These are phyloP conservation scores for Atta texana DNA, from an alignment of 1,140 invertebrate species.

Conservation along the genomic window DNA sequence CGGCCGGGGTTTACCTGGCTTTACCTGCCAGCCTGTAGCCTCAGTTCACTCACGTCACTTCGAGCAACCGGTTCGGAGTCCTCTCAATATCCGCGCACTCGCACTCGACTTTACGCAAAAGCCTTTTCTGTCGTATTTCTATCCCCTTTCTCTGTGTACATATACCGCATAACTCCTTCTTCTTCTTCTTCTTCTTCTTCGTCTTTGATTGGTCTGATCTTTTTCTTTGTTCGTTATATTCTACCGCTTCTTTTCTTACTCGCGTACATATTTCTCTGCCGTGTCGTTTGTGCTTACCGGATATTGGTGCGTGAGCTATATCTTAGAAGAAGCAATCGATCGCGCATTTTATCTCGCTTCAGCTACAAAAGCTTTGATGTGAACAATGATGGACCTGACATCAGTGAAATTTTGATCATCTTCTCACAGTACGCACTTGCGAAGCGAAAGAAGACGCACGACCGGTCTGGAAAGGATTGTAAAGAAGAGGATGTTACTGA, in stretches of 20 bases:
- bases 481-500: constrained; percentile 63
- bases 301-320: constrained; percentile 46
- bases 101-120: constrained; percentile 70
- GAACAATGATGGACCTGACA: constrained; percentile 45
- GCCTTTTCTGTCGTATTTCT: constrained; percentile 47
- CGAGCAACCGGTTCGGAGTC: constrained; percentile 84
- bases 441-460: constrained; percentile 50
- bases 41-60: constrained; percentile 86
- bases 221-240: constrained; percentile 11
- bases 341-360: constrained; percentile 4
- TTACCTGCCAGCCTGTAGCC: constrained; percentile 84
- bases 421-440: constrained; percentile 28
- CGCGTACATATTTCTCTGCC: constrained; percentile 47
- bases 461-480: constrained; percentile 11
- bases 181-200: constrained; percentile 43
- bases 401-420: constrained; percentile 67
- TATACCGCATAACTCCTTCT: constrained; percentile 43
- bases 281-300: constrained; percentile 44
- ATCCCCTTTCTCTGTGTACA: constrained; percentile 46
- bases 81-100: constrained; percentile 64
- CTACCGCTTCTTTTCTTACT: background rate
- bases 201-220: constrained; percentile 10
- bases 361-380: constrained; percentile 25
- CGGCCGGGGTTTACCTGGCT: constrained; percentile 84
- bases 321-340: background rate